Conservation (phyloP, 2,113 vertebrate genomes). For the Mastomys natalensis region DNA sequence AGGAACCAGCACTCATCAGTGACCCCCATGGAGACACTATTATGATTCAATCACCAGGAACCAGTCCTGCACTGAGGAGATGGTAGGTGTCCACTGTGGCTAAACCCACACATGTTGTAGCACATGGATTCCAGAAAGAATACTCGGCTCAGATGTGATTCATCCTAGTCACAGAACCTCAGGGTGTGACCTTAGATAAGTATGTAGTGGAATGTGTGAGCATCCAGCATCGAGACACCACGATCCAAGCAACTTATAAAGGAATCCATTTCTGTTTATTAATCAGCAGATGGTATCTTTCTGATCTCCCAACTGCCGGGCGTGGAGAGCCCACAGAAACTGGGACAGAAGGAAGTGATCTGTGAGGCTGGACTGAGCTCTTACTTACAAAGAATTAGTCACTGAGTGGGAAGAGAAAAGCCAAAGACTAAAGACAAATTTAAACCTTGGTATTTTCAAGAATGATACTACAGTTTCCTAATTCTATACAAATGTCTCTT, state of each 20-base stretch:
- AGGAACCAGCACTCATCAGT: not conserved
- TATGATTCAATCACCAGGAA: not conserved
- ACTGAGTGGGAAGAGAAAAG: not conserved
- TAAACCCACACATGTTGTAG: not conserved
- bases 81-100: conserved; percentile 55
- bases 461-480: not conserved
- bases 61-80: conserved; percentile 2
- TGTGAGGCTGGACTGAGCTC: conserved; percentile 74
- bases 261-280: conserved; percentile 84
- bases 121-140: conserved; percentile 44
- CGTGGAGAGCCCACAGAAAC: conserved; percentile 76
- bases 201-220: conserved; percentile 79
- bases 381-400: conserved; percentile 83
- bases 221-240: conserved; percentile 77
- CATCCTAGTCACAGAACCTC: conserved; percentile 63
- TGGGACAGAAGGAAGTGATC: conserved; percentile 85
- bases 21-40: not conserved
- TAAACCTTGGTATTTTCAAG: conserved; percentile 56
- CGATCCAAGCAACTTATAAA: conserved; percentile 82
- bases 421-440: conserved; percentile 60
- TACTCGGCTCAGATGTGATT: conserved; percentile 64
- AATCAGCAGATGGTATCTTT: conserved; percentile 86
- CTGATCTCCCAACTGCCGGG: conserved; percentile 79
- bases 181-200: conserved; percentile 79
- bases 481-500: not conserved